Evolutionary conservation across 2,797 vertebrate species (phyloP).

Genomic region (Myotis vivesi): DNA sequence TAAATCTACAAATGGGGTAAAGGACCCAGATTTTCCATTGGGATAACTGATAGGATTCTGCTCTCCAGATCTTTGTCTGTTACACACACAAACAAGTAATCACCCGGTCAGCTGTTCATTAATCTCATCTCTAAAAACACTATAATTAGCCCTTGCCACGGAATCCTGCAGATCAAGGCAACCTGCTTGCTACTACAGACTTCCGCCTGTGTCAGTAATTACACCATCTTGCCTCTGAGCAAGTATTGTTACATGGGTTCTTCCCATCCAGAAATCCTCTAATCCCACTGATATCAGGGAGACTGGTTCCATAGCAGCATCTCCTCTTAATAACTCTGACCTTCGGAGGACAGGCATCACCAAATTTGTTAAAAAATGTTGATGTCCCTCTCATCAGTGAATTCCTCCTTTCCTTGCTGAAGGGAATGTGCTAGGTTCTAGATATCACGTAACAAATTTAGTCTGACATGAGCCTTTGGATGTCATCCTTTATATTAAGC

Average conservation of each 20-base stretch:
- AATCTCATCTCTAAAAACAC: neutral
- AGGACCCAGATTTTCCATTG: neutral
- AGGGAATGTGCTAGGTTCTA: neutral
- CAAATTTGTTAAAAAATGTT: neutral
- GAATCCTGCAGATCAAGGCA: neutral
- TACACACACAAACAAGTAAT: neutral
- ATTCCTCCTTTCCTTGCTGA: neutral
- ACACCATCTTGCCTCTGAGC: neutral
- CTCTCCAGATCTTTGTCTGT: neutral
- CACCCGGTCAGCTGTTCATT: neutral
- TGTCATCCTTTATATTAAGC: neutral
- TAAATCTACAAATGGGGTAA: neutral
- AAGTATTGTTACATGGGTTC: neutral
- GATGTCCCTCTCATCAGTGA: neutral
- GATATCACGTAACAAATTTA: neutral
- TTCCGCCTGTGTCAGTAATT: neutral
- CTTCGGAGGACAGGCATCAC: neutral
- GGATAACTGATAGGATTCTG: neutral
- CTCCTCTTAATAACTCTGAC: neutral
- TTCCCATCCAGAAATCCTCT: neutral
- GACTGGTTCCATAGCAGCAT: neutral
- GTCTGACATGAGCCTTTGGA: neutral
- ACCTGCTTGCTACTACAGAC: neutral
- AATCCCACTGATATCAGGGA: neutral
- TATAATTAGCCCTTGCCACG: neutral